These are phyloP conservation scores for Sternotherus odoratus DNA, from an alignment of 2,797 vertebrate genomes.

Conservation along the genomic window DNA sequence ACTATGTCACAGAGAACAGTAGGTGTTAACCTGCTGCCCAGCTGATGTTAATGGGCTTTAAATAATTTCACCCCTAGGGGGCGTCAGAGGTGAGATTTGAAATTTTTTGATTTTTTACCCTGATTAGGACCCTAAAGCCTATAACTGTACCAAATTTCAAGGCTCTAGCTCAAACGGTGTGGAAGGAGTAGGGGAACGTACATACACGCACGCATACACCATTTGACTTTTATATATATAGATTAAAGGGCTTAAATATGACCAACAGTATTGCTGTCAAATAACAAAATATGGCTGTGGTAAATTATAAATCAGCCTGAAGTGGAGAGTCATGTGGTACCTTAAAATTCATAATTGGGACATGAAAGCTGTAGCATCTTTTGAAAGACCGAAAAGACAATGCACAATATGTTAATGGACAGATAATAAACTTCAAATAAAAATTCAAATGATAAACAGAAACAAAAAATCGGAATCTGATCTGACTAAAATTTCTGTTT, in stretches of 20 bases:
- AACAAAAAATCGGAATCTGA: background rate
- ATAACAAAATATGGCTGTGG: background rate
- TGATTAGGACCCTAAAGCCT: no score
- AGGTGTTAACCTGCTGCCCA: no score
- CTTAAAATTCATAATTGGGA: background rate
- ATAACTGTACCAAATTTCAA: no score
- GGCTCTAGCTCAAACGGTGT: no score
- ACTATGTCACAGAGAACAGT: no score
- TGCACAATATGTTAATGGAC: background rate
- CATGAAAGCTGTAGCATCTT: background rate
- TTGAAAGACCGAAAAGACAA: background rate
- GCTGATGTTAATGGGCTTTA: no score
- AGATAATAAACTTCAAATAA: background rate
- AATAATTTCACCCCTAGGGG: no score
- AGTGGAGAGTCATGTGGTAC: background rate
- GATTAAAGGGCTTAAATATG: background rate
- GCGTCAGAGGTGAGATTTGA: no score
- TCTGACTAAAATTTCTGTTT: background rate
- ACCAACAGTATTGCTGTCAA: background rate
- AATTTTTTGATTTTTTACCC: no score
- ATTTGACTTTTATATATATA: no score
- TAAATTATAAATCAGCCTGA: background rate
- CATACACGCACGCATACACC: no score
- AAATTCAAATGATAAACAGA: background rate
- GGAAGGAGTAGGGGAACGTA: no score